A percentile compares a stretch with the other conserved stretches of the same genome.
phyloP scores from a whole-genome alignment of 2,113 vertebrate species.

The Laticauda colubrina region DNA sequence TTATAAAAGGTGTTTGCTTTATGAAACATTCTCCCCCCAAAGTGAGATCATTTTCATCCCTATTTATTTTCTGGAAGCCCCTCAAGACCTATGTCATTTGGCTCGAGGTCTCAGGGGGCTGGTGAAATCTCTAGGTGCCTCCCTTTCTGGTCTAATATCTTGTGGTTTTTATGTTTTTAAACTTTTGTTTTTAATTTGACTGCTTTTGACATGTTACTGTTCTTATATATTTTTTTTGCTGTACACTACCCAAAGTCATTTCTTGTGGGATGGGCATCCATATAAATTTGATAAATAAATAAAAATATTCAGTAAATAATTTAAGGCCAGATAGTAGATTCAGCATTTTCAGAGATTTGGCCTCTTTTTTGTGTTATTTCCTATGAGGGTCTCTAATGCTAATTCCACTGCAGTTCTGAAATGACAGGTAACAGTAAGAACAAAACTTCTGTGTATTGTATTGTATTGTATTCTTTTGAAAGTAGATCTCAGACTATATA shows the following conservation, averaged over 20 bases:
- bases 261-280: background rate
- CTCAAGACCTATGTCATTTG: background rate
- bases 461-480: background rate
- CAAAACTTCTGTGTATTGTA: background rate
- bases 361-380: background rate
- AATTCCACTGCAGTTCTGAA: background rate
- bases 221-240: background rate
- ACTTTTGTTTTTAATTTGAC: background rate
- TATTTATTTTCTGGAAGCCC: background rate
- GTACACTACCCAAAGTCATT: background rate
- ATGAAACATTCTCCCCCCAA: background rate
- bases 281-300: background rate
- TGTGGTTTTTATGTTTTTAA: background rate
- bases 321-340: background rate
- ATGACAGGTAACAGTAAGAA: background rate
- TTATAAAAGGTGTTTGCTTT: background rate
- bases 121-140: background rate
- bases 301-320: background rate
- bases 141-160: background rate
- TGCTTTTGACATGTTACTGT: background rate
- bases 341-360: background rate
- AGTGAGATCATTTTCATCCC: background rate
- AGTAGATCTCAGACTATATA: background rate
- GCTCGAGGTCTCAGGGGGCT: background rate
- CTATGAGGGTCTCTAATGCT: background rate